Evolutionary conservation across 2,888 invertebrate genomes (phyloP).

Genomic region (Thumatha senex): DNA sequence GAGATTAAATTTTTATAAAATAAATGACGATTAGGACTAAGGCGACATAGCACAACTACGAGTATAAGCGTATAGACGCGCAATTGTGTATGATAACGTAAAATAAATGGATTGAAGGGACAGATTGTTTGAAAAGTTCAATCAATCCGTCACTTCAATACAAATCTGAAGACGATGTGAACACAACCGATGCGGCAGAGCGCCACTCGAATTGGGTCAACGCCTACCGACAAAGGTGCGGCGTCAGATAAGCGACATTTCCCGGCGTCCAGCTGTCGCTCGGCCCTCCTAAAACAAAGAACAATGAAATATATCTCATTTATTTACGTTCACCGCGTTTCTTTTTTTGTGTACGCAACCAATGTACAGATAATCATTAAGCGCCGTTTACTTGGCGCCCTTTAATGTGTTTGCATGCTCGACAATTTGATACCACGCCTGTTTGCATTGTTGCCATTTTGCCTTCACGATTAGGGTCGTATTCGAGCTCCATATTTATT

Average conservation of each 20-base stretch:
- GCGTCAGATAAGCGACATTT: slow-evolving; percentile 77
- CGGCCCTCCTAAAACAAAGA: slow-evolving; percentile 74
- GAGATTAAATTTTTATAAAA: no score
- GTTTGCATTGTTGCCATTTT: slow-evolving; percentile 80
- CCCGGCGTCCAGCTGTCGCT: slow-evolving; percentile 73
- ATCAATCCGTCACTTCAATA: slow-evolving; percentile 33
- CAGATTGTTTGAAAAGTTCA: no score
- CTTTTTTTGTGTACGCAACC: slow-evolving; percentile 56
- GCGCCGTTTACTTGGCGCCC: slow-evolving; percentile 70
- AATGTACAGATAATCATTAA: slow-evolving; percentile 77
- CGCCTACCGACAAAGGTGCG: slow-evolving; percentile 80
- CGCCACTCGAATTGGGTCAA: slow-evolving; percentile 78
- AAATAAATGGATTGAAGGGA: no score
- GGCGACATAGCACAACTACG: no score
- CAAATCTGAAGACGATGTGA: slow-evolving; percentile 60
- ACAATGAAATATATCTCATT: slow-evolving; percentile 74
- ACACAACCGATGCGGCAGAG: slow-evolving; percentile 60
- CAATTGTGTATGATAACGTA: no score
- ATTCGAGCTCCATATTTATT: slow-evolving; percentile 79
- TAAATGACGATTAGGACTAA: no score
- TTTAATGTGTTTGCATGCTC: slow-evolving; percentile 80
- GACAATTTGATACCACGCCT: slow-evolving; percentile 78
- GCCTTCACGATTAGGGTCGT: slow-evolving; percentile 80
- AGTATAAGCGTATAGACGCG: no score
- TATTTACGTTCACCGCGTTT: slow-evolving; percentile 62